Conservation (phyloP, 2,797 vertebrate species). For the Poeciliopsis gracilis region DNA sequence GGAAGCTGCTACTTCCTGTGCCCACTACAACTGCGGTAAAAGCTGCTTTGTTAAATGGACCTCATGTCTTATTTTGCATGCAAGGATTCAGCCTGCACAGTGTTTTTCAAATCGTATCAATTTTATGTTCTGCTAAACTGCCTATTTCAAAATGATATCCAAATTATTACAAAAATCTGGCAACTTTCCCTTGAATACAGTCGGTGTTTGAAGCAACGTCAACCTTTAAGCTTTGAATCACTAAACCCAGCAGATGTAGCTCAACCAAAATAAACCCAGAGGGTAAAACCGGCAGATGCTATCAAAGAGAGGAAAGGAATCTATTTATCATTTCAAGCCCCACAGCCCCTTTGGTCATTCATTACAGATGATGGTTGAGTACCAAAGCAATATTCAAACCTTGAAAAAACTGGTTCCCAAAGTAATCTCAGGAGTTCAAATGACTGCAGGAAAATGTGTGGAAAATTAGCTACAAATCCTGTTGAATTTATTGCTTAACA, state of each 20-base stretch:
- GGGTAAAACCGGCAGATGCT: conserved; percentile 25
- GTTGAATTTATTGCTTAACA: neutral
- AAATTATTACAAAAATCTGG: neutral
- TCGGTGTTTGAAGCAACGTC: neutral
- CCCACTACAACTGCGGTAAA: neutral
- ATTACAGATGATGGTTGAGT: conserved; percentile 11
- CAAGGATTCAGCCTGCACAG: neutral
- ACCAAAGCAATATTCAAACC: neutral
- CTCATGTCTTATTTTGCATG: neutral
- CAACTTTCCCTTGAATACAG: neutral
- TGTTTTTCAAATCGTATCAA: neutral
- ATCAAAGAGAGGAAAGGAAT: conserved; percentile 22
- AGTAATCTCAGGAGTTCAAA: conserved; percentile 16
- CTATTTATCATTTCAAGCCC: conserved; percentile 16
- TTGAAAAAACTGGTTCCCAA: conserved; percentile 1
- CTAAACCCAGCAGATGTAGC: conserved; percentile 25
- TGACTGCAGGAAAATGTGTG: neutral
- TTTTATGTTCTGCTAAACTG: neutral
- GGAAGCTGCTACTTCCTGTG: conserved; percentile 5
- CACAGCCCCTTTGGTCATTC: conserved; percentile 12
- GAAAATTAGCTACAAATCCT: conserved; percentile 14
- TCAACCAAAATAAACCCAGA: conserved; percentile 23
- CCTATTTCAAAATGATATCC: neutral
- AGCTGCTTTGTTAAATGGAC: neutral
- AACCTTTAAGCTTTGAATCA: conserved; percentile 1